Evolutionary conservation across 2,113 vertebrate species (phyloP), one percentile per base, ranked within the genome.

Genomic region (Nettapus auritus): DNA sequence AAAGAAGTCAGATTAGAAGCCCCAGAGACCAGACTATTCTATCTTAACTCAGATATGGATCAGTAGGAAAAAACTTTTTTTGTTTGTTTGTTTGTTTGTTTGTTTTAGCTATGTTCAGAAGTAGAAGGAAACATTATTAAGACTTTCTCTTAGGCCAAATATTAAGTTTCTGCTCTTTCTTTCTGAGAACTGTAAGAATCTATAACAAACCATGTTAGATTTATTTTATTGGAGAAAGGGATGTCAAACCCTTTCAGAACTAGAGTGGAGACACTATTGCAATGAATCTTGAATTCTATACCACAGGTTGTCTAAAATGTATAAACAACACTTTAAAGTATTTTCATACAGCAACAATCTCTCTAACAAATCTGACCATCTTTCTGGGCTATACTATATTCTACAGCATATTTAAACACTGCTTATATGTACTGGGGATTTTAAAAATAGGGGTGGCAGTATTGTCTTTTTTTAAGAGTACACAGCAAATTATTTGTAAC

Each of bases 1-100:
- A 84, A 96, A 76, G 42, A 92, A 93, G 48, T 3, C 44, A 75
- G 48, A 94, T 89, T 18, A 93, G 53, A 48, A 78, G 34, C 73
- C 62, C 80, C 28, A 59, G 88, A 90, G 86, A 84, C 38, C 53
- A 89, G 40, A 84, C 12, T 76, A 89, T 87, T 60, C 83, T 62
- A 2, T 46, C 86, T 82, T 73, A 60, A 82, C 94, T 31, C 29
- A 70, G 44, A 62, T 16, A 76, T 5, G 60, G 53, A 78, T 29
- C 53, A 89, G 71, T 38, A 93, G 55, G 63, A 82, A 63, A 89
- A 52, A 92, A 66, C 2, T 9, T 48, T 48, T 48, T 42, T 88
- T 69, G 40, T 91, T n/a, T 77, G 31, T 31, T 46, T 46, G 8
- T 20, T 48, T 48, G 18, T 46, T 46, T 46, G 36, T 87, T 66